Evolutionary conservation across 2,888 invertebrate species (phyloP), one percentile per base, ranked within the genome.

Genomic region (Macrophya alboannulata): DNA sequence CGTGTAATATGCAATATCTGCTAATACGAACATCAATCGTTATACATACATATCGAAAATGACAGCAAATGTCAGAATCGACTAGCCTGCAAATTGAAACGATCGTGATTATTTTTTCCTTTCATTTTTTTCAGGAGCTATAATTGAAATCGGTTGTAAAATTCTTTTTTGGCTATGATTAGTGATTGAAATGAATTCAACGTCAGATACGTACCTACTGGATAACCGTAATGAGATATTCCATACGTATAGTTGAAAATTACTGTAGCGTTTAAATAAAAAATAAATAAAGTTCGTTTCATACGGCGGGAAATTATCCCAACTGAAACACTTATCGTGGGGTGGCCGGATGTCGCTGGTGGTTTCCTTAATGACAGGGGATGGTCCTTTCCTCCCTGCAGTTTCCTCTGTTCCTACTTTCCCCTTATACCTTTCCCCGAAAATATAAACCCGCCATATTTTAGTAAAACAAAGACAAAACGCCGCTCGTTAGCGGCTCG

Each of bases 351-450:
- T 85, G 85, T 85, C 17, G 82, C 45, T 31, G 40, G 85, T 71
- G 68, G 85, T 85, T 81, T 81, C 59, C 82, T 72, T 85, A 85
- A 85, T 85, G 85, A 85, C 82, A 85, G 85, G 82, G 85, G 85
- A 85, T 85, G 85, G 76, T 40, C n/a, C 81, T 68, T 76, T 71
- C 68, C 81, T 81, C 59, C 55, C 31, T 31, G n/a, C n/a, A n/a
- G n/a, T 62, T 81, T 62, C 62, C 62, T 43, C 40, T 43, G 81
- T 65, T 81, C 81, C 62, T 59, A 59, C n/a, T 25, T 83, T 43
- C 25, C 31, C 71, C 48, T 45, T n/a, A n/a, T n/a, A 48, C 68
- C 83, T 17, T 65, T 40, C n/a, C 59, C 59, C 25, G 72, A 82
- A 82, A 82, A 72, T 68, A 43, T 65, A 79, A 81, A 31, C 59